A percentile compares a stretch with the other conserved stretches of the same genome.
Evolutionary conservation across 2,888 invertebrate genomes (phyloP).

Genomic region (Dorcus parallelipipedus): DNA sequence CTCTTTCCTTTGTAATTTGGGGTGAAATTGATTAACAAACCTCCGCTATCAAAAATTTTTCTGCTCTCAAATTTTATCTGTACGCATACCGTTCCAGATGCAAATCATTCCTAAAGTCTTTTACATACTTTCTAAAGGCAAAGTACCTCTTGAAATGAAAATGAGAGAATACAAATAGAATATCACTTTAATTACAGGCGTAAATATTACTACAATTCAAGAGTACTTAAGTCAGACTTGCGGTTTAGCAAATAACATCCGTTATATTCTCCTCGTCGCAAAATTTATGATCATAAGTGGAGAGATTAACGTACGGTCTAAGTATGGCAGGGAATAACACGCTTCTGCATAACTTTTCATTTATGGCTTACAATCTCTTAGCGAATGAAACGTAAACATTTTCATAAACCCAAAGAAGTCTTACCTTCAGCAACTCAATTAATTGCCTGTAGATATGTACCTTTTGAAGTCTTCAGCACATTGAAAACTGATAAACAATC

Average conservation of each 20-base stretch:
- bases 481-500: conserved; percentile 59
- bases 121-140: conserved; percentile 12
- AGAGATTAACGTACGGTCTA: conserved; percentile 26
- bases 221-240: conserved; percentile 32
- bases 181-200: conserved; percentile 1
- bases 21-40: too few relatives aligned
- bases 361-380: conserved; percentile 52
- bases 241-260: conserved; percentile 30
- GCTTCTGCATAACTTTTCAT: conserved; percentile 47
- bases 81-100: too few relatives aligned
- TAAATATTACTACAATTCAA: conserved; percentile 34
- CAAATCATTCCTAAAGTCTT: conserved; percentile 33
- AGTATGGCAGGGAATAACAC: conserved; percentile 45
- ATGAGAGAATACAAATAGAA: too few relatives aligned
- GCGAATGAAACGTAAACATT: conserved; percentile 56
- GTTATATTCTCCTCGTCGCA: conserved; percentile 36
- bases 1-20: neutral
- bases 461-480: conserved; percentile 55
- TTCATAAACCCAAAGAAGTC: conserved; percentile 37
- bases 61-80: too few relatives aligned
- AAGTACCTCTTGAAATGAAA: too few relatives aligned
- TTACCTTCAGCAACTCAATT: conserved; percentile 47
- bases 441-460: conserved; percentile 50
- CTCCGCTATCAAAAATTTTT: too few relatives aligned
- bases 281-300: conserved; percentile 32